Conservation (phyloP, 2,888 invertebrate species). For the Nowickia ferox region DNA sequence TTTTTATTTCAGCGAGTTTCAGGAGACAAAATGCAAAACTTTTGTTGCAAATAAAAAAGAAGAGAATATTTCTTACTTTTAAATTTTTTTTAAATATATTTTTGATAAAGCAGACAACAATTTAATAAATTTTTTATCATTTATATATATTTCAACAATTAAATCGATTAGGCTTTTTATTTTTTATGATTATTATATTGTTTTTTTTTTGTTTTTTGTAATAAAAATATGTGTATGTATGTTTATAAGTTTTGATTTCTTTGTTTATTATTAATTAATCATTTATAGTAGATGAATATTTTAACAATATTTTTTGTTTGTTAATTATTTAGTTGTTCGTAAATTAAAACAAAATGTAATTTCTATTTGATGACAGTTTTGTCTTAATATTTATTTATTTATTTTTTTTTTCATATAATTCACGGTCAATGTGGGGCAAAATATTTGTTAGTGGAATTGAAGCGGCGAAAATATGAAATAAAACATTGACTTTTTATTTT, state of each 20-base stretch:
- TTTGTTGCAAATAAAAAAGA: neutral
- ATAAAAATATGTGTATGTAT: constrained; percentile 4
- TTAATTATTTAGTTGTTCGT: constrained; percentile 45
- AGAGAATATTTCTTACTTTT: constrained; percentile 32
- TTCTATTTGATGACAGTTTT: neutral
- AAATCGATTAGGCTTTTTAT: neutral
- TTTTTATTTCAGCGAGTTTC: neutral
- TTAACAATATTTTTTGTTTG: constrained; percentile 31
- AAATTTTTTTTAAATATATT: constrained; percentile 14
- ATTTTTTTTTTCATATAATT: constrained; percentile 25
- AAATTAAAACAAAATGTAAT: constrained; percentile 12
- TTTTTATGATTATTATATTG: constrained; percentile 34
- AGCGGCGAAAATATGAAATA: neutral
- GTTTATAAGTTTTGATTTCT: constrained; percentile 27
- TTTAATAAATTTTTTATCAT: constrained; percentile 3
- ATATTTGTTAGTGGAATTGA: constrained; percentile 30
- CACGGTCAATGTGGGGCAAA: constrained; percentile 57
- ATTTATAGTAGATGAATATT: neutral
- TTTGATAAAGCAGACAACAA: constrained; percentile 58
- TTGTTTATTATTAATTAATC: constrained; percentile 13
- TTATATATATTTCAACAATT: neutral
- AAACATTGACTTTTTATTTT: constrained; percentile 38
- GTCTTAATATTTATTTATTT: neutral
- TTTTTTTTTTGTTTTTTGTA: neutral
- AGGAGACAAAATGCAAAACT: neutral